Conservation (phyloP, 2,797 vertebrate genomes). For the Atherinosoma microstoma region DNA sequence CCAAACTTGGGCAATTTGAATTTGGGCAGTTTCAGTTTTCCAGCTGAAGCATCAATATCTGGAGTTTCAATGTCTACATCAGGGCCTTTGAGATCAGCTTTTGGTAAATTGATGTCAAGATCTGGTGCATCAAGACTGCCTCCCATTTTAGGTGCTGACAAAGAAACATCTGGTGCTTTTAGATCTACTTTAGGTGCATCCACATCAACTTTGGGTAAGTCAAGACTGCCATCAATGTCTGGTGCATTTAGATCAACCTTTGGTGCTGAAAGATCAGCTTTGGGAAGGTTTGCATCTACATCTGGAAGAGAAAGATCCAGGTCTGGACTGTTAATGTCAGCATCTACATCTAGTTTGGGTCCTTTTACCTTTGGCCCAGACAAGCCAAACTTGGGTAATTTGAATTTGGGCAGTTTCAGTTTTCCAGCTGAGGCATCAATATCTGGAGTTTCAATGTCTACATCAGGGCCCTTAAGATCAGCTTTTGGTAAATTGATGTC, state of each 20-base stretch:
- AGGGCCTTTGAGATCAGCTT: conserved; percentile 34
- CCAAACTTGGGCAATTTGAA: conserved; percentile 54
- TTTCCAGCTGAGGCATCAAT: conserved; percentile 49
- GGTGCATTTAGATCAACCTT: conserved; percentile 35
- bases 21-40: conserved; percentile 56
- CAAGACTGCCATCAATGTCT: conserved; percentile 35
- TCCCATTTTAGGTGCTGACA: conserved; percentile 15
- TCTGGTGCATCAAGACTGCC: conserved; percentile 28
- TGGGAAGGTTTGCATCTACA: conserved; percentile 57
- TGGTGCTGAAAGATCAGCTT: conserved; percentile 50
- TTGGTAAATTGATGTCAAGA: conserved; percentile 45
- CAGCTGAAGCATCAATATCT: conserved; percentile 35
- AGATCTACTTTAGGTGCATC: conserved; percentile 37
- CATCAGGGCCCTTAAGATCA: conserved; percentile 31
- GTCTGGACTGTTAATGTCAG: neutral
- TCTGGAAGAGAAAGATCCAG: conserved; percentile 15
- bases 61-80: conserved; percentile 42
- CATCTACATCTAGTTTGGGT: conserved; percentile 7
- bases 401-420: conserved; percentile 49
- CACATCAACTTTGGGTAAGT: conserved; percentile 39
- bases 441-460: conserved; percentile 42
- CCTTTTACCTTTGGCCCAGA: conserved; percentile 50
- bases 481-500: conserved; percentile 44
- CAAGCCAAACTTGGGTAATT: conserved; percentile 51
- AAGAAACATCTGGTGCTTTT: conserved; percentile 19